Evolutionary conservation across 1,140 invertebrate species (phyloP).

Genomic region (Nymphalis io): DNA sequence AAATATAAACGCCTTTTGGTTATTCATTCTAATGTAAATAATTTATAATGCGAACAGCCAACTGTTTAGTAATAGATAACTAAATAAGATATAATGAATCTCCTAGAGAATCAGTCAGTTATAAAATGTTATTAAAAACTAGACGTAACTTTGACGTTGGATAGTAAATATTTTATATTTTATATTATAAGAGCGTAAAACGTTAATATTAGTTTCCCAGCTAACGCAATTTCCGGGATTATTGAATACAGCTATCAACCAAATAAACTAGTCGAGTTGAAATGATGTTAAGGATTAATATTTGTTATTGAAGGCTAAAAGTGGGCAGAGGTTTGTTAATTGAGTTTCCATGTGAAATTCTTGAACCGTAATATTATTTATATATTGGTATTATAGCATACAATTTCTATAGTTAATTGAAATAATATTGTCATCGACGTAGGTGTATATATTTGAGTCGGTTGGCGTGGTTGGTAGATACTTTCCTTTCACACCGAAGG

Average conservation of each 20-base stretch:
- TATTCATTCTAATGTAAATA: too few relatives aligned
- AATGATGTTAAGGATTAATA: constrained; percentile 6
- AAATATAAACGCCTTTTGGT: too few relatives aligned
- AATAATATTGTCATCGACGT: not conserved
- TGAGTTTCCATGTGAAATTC: not conserved
- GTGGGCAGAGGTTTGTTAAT: constrained; percentile 3
- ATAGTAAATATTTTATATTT: not conserved
- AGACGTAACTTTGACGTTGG: not conserved
- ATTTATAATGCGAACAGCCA: too few relatives aligned
- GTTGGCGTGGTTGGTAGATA: too few relatives aligned
- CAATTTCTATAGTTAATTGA: not conserved
- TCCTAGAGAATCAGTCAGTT: too few relatives aligned
- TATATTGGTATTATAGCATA: not conserved
- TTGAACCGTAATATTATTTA: not conserved
- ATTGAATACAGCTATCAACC: not conserved
- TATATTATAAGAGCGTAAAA: not conserved
- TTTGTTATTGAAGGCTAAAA: constrained; percentile 3
- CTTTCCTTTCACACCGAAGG: too few relatives aligned
- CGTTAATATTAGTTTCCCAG: not conserved
- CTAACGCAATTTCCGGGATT: not conserved
- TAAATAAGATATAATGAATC: too few relatives aligned
- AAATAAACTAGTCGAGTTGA: not conserved
- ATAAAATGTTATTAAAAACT: not conserved
- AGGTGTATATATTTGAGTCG: too few relatives aligned
- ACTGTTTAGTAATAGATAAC: too few relatives aligned